Base-by-base conservation (phyloP, 2,797 vertebrate species). In the Gymnothorax reevesii region DNA sequence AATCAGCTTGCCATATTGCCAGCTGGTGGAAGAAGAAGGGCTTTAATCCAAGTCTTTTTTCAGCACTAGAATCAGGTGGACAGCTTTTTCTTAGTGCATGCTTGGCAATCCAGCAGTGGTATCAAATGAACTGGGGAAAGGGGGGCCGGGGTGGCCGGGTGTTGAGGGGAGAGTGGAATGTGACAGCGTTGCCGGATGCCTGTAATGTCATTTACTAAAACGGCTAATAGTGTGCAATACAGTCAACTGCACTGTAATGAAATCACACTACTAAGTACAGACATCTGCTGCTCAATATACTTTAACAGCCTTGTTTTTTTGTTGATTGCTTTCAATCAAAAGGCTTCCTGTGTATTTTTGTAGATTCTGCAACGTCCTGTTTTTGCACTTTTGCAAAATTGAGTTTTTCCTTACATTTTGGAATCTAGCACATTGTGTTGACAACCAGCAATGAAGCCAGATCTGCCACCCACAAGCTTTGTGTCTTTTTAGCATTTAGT, bases 141-240 rank as follows among this genome's bases (percentile, higher is more conserved):
- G 17, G 69, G 66, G 2, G 66, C 4, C 8, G n/a, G 62, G 62
- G 62, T 66, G 62, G 62, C 33, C 33, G 33, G 33, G 33, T 42
- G 33, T 42, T 42, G 33, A 42, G 33, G 33, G 33, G 33, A 42
- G 33, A 42, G 9, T 10, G 7, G 25, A 33, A n/a, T 15, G 17
- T 79, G 42, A 79, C 75, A 79, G 75, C 75, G n/a, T 54, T 9
- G 75, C 75, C 52, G 75, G 75, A 79, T 9, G 49, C 75, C 75
- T 54, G 15, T 52, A 79, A 79, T 52, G 20, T 20, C 75, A 79
- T 79, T 79, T 79, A 7, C 75, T 54, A 54, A 54, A 79, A 49
- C 75, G 9, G 49, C 4, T 79, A 75, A 75, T 75, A 75, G 33
- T 54, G 75, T 79, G n/a, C 75, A 54, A 54, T 54, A 75, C 17